Conservation (phyloP, 30 jellyfish, hydroid and myxozoan genomes). For the Cassiopea andromeda region DNA sequence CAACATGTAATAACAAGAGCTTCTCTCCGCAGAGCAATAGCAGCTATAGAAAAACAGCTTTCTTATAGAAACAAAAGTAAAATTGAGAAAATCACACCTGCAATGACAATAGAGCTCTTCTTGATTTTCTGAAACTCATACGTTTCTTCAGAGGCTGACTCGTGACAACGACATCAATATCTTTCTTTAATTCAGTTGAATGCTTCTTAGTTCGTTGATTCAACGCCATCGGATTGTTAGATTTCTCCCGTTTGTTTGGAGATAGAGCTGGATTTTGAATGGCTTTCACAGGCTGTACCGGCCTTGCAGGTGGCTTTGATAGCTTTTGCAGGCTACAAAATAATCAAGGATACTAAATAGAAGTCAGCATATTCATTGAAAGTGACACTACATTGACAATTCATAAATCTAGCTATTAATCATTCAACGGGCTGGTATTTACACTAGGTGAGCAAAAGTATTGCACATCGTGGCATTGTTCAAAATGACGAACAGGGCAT, state of each 20-base stretch:
- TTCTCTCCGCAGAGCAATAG: neutral
- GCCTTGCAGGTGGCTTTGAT: constrained; percentile 79
- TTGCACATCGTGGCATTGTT: too few species aligned
- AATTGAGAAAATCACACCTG: neutral
- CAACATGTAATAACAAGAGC: too few species aligned
- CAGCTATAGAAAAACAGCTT: neutral
- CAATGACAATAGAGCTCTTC: neutral
- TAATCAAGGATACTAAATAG: neutral
- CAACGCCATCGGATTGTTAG: neutral
- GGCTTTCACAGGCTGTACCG: constrained; percentile 92
- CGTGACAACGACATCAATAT: constrained; percentile 64
- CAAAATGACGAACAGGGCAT: too few species aligned
- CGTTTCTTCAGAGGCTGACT: constrained; percentile 54
- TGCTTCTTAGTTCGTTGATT: constrained; percentile 28
- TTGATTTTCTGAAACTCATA: constrained; percentile 73
- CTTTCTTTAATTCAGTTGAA: constrained; percentile 31
- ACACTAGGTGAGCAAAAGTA: too few species aligned
- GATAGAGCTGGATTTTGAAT: constrained; percentile 35
- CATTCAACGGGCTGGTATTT: neutral
- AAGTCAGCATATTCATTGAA: too few species aligned
- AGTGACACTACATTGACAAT: neutral
- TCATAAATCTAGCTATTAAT: neutral
- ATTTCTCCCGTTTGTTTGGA: constrained; percentile 7
- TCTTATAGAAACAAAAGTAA: neutral
- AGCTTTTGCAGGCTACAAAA: constrained; percentile 77